phyloP scores from a whole-genome alignment of 2,113 vertebrate species.

The Gymnobelideus leadbeateri region DNA sequence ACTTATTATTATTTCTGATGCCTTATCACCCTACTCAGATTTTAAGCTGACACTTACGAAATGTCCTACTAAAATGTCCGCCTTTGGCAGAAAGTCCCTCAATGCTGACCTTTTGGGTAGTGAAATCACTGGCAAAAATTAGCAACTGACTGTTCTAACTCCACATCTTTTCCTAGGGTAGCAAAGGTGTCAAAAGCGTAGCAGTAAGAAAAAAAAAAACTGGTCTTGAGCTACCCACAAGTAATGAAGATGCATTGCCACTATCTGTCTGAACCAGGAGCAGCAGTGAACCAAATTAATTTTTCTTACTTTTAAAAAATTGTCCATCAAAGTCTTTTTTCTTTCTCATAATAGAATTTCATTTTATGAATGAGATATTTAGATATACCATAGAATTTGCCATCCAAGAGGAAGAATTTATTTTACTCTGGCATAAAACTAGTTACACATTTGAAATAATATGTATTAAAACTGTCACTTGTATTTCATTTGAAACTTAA shows the following conservation, averaged over 20 bases:
- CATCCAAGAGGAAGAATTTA: slow-evolving; percentile 58
- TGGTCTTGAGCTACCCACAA: not conserved
- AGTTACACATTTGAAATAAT: slow-evolving; percentile 70
- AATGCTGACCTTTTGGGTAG: not conserved
- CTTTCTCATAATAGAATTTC: slow-evolving; percentile 38
- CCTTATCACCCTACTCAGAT: not conserved
- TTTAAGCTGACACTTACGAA: not conserved
- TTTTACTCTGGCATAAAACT: slow-evolving; percentile 77
- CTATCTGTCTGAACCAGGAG: not conserved
- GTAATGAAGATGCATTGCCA: not conserved
- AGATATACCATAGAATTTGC: slow-evolving; percentile 50
- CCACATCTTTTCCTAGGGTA: not conserved
- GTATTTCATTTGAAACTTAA: slow-evolving; percentile 79
- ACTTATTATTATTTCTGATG: not conserved
- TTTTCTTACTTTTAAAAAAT: not conserved
- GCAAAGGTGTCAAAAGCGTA: not conserved
- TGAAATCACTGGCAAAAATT: not conserved
- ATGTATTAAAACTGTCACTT: slow-evolving; percentile 78
- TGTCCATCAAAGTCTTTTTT: not conserved
- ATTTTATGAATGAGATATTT: slow-evolving; percentile 26
- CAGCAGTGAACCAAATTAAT: not conserved
- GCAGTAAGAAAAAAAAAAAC: not conserved
- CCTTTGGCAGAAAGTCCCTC: not conserved
- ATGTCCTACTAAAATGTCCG: not conserved
- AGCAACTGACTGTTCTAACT: not conserved